Conservation (phyloP, 1,140 invertebrate genomes). For the Brachionus calyciflorus region DNA sequence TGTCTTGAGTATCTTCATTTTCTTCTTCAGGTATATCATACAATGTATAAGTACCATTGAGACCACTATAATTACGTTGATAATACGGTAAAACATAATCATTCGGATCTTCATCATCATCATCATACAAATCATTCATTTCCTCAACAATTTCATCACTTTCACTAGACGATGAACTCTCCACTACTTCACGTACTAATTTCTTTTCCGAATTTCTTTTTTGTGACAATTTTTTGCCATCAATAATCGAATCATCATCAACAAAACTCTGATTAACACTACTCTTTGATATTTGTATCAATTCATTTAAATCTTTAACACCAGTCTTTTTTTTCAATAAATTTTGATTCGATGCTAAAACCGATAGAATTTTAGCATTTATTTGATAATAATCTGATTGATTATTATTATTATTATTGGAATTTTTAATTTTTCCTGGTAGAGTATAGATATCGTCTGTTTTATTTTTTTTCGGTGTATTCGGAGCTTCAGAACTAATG, state of each 20-base stretch:
- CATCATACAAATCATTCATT: not conserved
- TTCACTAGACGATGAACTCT: constrained; percentile 13
- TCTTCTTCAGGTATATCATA: constrained; percentile 43
- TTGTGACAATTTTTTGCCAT: not conserved
- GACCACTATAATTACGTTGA: constrained; percentile 11
- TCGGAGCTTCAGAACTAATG: not conserved
- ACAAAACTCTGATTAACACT: not conserved
- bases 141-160: not conserved
- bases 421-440: too few species aligned
- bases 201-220: not conserved
- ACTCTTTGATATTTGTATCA: not conserved
- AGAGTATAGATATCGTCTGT: not conserved
- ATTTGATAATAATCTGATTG: constrained; percentile 38
- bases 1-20: constrained; percentile 10
- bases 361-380: constrained; percentile 16
- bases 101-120: not conserved
- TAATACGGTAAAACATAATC: constrained; percentile 31
- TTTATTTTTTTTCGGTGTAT: not conserved
- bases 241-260: not conserved
- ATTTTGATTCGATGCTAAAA: constrained; percentile 6
- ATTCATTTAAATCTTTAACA: constrained; percentile 20
- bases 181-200: not conserved
- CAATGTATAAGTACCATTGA: constrained; percentile 1
- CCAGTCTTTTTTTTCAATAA: not conserved
- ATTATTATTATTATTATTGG: not conserved